A percentile compares a stretch with the other conserved stretches of the same genome.
phyloP scores from a whole-genome alignment of 2,113 vertebrate species.

The Tenrec ecaudatus region DNA sequence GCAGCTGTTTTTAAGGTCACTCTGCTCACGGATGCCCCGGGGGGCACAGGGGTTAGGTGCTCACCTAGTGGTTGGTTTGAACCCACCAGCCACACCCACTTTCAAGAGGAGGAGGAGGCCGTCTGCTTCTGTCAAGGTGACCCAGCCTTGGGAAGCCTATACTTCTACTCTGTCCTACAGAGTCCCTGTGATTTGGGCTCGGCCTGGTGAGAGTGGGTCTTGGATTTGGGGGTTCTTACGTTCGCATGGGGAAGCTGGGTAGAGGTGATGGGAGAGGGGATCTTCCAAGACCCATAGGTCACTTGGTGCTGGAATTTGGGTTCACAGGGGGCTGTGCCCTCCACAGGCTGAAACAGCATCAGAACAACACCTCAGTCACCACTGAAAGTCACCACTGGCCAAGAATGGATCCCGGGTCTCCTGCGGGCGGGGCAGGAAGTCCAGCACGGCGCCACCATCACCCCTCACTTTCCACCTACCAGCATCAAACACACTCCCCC shows the following conservation, averaged over 20 bases:
- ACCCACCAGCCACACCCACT: neutral
- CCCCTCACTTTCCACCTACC: neutral
- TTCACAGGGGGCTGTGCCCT: neutral
- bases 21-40: neutral
- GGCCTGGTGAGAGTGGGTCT: too few species aligned
- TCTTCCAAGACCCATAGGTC: slow-evolving; percentile 3
- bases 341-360: too few species aligned
- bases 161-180: neutral
- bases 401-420: too few species aligned
- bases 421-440: too few species aligned
- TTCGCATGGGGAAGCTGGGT: neutral
- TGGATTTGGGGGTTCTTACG: neutral
- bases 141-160: neutral
- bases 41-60: neutral
- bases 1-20: slow-evolving; percentile 44
- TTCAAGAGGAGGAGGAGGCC: neutral
- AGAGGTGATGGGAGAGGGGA: neutral
- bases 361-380: too few species aligned
- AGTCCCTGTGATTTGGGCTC: neutral
- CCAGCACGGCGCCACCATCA: too few species aligned
- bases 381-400: too few species aligned
- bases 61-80: neutral
- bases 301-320: neutral
- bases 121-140: neutral
- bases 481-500: neutral